phyloP scores from a whole-genome alignment of 2,113 vertebrate genomes.

The Agapornis roseicollis region DNA sequence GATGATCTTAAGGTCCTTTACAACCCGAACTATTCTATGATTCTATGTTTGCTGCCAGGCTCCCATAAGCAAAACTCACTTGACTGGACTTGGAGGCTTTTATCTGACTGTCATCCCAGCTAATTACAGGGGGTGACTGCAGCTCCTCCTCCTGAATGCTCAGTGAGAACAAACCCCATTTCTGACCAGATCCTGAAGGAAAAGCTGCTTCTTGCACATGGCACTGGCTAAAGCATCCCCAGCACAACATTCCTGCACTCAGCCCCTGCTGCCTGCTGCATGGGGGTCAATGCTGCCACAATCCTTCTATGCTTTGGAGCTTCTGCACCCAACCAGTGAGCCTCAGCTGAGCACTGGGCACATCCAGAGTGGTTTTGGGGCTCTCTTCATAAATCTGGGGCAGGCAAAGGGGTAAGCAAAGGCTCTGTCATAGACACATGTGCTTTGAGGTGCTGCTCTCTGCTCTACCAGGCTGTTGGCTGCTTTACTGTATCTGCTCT shows the following conservation, averaged over 20 bases:
- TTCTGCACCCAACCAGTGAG: not conserved
- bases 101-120: not conserved
- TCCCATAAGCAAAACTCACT: not conserved
- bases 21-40: no score
- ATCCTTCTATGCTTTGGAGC: not conserved
- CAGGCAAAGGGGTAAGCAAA: not conserved
- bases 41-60: constrained; percentile 8
- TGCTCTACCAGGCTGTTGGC: rapidly evolving
- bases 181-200: constrained; percentile 4
- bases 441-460: not conserved
- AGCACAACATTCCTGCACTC: not conserved
- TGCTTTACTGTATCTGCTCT: not conserved
- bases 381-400: rapidly evolving
- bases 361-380: not conserved
- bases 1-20: no score
- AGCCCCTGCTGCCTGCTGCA: not conserved
- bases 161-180: not conserved
- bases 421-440: not conserved
- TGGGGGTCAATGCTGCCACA: not conserved
- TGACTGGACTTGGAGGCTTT: constrained; percentile 3
- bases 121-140: constrained; percentile 17
- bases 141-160: not conserved
- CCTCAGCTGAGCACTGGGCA: not conserved
- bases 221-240: not conserved
- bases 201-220: not conserved